Base-by-base conservation (phyloP, 2,797 vertebrate genomes). In the Notolabrus celidotus region DNA sequence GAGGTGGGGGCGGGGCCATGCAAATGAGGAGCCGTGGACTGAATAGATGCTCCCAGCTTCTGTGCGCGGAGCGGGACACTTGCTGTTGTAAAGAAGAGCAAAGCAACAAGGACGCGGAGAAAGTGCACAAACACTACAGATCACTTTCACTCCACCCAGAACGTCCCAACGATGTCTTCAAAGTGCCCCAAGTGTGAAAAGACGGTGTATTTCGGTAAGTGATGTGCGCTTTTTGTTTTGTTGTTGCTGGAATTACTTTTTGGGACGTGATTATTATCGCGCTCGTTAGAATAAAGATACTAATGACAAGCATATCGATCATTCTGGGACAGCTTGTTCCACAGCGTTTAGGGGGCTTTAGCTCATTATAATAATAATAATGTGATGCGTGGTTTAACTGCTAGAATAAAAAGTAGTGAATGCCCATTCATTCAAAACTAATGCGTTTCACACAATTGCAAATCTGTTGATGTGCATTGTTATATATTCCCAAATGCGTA, bases 171-270 rank as follows among this genome's bases (percentile, higher is more conserved):
- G 15, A 98, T 98, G 97, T 93, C 97, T 77, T 98, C 97, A 84
- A 97, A 97, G 90, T 99, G 97, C 71, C 97, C 97, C 38, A 98
- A 97, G 92, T 98, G 97, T 88, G 96, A 97, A 20, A 98, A 98
- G 93, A 96, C 96, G 49, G 97, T 99, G 65, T 99, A 98, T 88
- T 98, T 99, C 78, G 97, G 97, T 98, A 83, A 97, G 97, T 90
- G 10, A 33, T 23, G 27, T 36, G 14, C 27, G 16, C 16, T 80
- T 66, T 38, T 31, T 5, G 31, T 10, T 59, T n/a, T 29, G 6
- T 1, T 55, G 25, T 19, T 54, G 1, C 27, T 27, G 29, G 36
- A 68, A 38, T 39, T 11, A 79, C 61, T 81, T 72, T n/a, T 72
- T 36, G 57, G 25, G 38, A 73, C 63, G 31, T 61, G 65, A 62